Evolutionary conservation across 2,888 invertebrate genomes (phyloP), one percentile per base, ranked within the genome.

Genomic region (Scaptomyza tumidula): DNA sequence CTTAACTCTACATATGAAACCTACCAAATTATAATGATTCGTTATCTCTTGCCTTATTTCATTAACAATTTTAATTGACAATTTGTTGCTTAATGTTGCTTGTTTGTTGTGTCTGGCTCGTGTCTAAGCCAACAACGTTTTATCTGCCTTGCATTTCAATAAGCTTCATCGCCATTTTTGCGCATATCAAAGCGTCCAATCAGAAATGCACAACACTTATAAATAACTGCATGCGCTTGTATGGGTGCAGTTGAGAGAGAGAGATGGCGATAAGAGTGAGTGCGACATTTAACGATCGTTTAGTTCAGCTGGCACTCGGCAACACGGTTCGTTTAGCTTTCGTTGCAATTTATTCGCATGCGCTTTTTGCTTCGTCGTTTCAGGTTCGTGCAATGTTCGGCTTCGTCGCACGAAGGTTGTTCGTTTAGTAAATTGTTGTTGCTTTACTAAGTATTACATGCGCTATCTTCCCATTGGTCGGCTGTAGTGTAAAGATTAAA

Each of bases 301-400:
- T 9, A 9, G 60, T 33, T 33, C 31, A 16, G 62, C 43, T 35
- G 6, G 14, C 24, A 14, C 14, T 77, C 73, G 65, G 61, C 49
- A 29, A 29, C n/a, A 9, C 41, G 7, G 41, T 44, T 70, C 57
- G 56, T 37, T 54, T 55, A 7, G 39, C 39, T 39, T 37, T 37
- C 37, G 50, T 62, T 86, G 87, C 85, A 86, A 62, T 82, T 62
- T 54, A 52, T 75, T 86, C 76, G 75, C 66, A 75, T 80, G 78
- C 87, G 84, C 66, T 86, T 82, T 78, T 74, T 37, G 63, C 64
- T 65, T 65, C 35, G 59, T 60, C 45, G 49, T 44, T 66, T 80
- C 58, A 67, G 68, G 73, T 81, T 82, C 75, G 86, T 81, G 86
- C 49, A 53, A 10, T 39, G 81, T 41, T 85, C 76, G 79, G 56